A percentile compares a stretch with the other conserved stretches of the same genome.
These are phyloP conservation scores for Phymorhynchus buccinoides DNA, from an alignment of 1,140 invertebrate species.

Conservation along the genomic window DNA sequence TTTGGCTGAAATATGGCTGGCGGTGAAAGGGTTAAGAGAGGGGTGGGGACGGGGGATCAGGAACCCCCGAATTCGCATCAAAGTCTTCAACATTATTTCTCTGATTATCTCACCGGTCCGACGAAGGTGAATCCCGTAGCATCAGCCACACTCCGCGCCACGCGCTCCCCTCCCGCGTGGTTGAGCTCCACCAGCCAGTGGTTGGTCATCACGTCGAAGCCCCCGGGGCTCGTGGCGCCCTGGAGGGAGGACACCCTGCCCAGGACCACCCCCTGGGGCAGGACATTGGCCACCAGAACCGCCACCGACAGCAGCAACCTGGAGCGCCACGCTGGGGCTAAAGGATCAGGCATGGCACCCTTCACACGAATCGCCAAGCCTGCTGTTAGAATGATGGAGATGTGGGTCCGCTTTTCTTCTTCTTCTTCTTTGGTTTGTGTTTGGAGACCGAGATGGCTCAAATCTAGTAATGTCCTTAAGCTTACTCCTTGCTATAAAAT, in stretches of 20 bases:
- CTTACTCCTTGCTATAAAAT: too few species aligned
- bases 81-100: constrained; percentile 23
- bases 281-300: constrained; percentile 39
- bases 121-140: constrained; percentile 63
- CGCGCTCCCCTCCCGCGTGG: constrained; percentile 50
- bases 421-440: neutral
- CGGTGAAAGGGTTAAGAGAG: neutral
- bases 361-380: neutral
- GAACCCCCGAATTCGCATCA: neutral
- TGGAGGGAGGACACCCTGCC: too few species aligned
- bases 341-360: constrained; percentile 17
- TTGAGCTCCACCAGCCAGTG: constrained; percentile 61
- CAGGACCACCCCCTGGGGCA: constrained; percentile 43
- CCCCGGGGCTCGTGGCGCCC: neutral
- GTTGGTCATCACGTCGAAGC: constrained; percentile 59
- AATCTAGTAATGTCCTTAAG: too few species aligned
- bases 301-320: constrained; percentile 49
- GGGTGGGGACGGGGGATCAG: neutral
- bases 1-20: too few species aligned
- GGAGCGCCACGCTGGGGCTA: constrained; percentile 44
- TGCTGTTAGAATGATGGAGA: neutral
- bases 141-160: constrained; percentile 58
- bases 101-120: constrained; percentile 55
- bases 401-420: neutral
- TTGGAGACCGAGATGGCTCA: neutral